Conservation (phyloP, 30 jellyfish, hydroid and myxozoan species). For the Rhopilema esculentum region DNA sequence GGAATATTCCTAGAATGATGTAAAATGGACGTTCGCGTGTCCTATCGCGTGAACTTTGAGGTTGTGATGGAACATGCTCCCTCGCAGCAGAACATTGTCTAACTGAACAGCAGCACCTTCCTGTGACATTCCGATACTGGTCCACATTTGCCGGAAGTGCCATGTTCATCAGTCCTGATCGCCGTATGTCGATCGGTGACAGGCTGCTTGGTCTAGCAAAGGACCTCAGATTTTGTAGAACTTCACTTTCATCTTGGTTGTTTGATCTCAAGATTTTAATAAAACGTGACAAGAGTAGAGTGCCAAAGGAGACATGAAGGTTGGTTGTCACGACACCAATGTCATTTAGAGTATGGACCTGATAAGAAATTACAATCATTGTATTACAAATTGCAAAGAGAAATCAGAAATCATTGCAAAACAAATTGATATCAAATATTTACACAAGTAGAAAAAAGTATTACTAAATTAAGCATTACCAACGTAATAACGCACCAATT, state of each 20-base stretch:
- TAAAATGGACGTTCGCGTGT: conserved; percentile 31
- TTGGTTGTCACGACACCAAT: conserved; percentile 20
- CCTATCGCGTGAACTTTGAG: neutral
- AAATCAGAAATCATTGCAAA: no score
- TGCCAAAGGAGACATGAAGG: conserved; percentile 49
- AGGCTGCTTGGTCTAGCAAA: neutral
- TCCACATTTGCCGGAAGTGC: neutral
- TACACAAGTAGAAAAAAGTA: no score
- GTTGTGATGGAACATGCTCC: neutral
- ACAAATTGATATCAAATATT: no score
- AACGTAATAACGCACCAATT: no score
- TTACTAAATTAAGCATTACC: no score
- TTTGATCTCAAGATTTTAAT: conserved; percentile 38
- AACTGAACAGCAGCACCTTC: conserved; percentile 44
- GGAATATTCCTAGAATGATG: neutral
- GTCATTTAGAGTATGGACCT: conserved; percentile 49
- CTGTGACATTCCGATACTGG: neutral
- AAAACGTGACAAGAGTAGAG: conserved; percentile 43
- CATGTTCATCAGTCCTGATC: neutral
- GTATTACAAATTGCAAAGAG: no score
- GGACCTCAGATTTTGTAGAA: conserved; percentile 22
- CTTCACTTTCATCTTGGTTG: conserved; percentile 23
- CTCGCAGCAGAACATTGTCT: conserved; percentile 36
- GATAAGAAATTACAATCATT: neutral
- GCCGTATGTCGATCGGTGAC: conserved; percentile 1